phyloP scores from a whole-genome alignment of 2,797 vertebrate genomes.

The Sebastes oblongus region DNA sequence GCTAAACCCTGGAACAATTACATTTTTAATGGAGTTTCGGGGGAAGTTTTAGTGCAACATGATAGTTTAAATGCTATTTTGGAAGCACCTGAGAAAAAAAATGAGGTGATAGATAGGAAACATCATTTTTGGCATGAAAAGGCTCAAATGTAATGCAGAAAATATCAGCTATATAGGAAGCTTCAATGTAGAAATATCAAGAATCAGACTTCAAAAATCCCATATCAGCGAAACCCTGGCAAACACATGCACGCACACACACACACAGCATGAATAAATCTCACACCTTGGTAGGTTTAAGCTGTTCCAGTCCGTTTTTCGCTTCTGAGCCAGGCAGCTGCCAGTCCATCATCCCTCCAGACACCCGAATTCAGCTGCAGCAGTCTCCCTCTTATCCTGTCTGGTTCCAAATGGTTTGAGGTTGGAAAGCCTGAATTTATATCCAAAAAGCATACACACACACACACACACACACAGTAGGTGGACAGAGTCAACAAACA shows the following conservation, averaged over 20 bases:
- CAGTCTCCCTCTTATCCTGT: conserved; percentile 42
- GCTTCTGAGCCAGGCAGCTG: conserved; percentile 54
- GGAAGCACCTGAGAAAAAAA: neutral
- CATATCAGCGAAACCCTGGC: conserved; percentile 29
- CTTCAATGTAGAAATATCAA: conserved; percentile 27
- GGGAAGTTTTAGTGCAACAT: conserved; percentile 27
- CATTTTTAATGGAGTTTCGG: conserved; percentile 45
- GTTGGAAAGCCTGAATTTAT: conserved; percentile 40
- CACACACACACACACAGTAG: neutral
- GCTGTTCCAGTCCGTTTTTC: conserved; percentile 58
- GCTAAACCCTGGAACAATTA: conserved; percentile 39
- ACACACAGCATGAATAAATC: conserved; percentile 56
- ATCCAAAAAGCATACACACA: neutral
- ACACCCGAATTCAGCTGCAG: conserved; percentile 41
- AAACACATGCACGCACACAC: conserved; percentile 16
- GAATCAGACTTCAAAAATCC: conserved; percentile 20
- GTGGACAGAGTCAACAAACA: conserved; percentile 14
- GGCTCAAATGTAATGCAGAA: conserved; percentile 1
- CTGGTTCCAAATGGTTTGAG: conserved; percentile 35
- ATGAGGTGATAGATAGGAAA: neutral
- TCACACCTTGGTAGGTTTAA: conserved; percentile 69
- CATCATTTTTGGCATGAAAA: conserved; percentile 16
- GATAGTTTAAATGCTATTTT: conserved; percentile 26
- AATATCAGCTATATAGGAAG: conserved; percentile 11
- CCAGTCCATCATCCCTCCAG: conserved; percentile 64